These are phyloP conservation scores for Lasioglossum vierecki DNA, from an alignment of 2,888 invertebrate genomes.

Conservation along the genomic window DNA sequence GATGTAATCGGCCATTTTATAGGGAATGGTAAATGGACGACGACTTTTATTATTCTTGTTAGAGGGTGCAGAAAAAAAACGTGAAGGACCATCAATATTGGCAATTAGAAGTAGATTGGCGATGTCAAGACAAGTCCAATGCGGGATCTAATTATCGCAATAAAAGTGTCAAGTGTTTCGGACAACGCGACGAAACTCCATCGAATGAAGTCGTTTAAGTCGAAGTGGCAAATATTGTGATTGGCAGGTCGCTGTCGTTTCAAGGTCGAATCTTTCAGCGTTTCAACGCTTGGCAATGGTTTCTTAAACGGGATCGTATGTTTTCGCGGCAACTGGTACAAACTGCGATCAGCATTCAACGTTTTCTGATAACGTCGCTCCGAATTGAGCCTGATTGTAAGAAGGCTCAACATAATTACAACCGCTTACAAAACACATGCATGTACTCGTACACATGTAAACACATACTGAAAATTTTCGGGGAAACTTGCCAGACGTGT, in stretches of 20 bases:
- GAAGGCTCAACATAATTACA: background rate
- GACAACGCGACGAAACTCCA: background rate
- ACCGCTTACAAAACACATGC: background rate
- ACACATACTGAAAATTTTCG: too few species aligned
- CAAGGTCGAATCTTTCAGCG: constrained; percentile 13
- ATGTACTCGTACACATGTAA: too few species aligned
- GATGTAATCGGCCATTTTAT: too few species aligned
- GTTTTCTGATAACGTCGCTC: background rate
- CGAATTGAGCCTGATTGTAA: background rate
- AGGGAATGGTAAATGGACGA: too few species aligned
- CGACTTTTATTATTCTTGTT: background rate
- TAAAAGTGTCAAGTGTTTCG: constrained; percentile 3
- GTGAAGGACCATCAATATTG: background rate
- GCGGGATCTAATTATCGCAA: constrained; percentile 12
- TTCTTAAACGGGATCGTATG: background rate
- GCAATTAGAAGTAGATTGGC: background rate
- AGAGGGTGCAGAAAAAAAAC: background rate
- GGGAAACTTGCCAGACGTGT: background rate
- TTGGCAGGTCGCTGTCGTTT: background rate
- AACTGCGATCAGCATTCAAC: background rate
- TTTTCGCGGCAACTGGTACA: background rate
- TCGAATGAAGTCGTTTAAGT: constrained; percentile 9
- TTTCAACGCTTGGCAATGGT: background rate
- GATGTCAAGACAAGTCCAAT: constrained; percentile 2
- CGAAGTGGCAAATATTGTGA: constrained; percentile 8